Evolutionary conservation across 2,113 vertebrate species (phyloP).

Genomic region (Gobiocypris rarus): DNA sequence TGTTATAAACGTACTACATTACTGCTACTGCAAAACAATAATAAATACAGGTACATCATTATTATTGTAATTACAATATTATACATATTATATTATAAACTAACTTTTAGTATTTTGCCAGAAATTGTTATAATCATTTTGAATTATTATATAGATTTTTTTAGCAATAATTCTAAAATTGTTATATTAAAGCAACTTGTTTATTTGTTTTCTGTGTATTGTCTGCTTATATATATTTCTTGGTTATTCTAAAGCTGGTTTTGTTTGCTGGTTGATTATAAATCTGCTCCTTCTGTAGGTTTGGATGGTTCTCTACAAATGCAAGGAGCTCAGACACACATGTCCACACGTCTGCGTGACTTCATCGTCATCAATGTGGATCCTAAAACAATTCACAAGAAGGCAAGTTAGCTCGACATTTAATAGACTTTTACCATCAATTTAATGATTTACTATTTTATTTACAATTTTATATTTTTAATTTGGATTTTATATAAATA

Average conservation of each 20-base stretch:
- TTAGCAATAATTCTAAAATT: background rate
- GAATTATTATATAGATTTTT: background rate
- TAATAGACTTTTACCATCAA: too few species aligned
- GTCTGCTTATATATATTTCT: background rate
- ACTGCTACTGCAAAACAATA: background rate
- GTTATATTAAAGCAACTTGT: too few species aligned
- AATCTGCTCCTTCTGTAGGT: constrained; percentile 71
- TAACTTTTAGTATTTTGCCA: background rate
- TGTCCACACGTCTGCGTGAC: constrained; percentile 86
- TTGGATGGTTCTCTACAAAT: constrained; percentile 82
- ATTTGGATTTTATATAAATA: background rate
- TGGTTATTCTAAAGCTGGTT: background rate
- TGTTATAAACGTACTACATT: background rate
- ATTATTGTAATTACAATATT: background rate
- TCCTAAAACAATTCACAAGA: constrained; percentile 85
- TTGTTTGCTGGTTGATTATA: background rate
- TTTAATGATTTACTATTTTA: background rate
- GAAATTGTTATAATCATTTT: background rate
- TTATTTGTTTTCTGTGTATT: background rate
- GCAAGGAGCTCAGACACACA: constrained; percentile 79
- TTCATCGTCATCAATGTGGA: constrained; percentile 86
- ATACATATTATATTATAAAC: background rate
- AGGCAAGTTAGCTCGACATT: constrained; percentile 75
- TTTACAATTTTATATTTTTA: background rate
- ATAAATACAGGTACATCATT: background rate